phyloP scores from a whole-genome alignment of 2,888 invertebrate genomes.

The Agriopis aurantiaria region DNA sequence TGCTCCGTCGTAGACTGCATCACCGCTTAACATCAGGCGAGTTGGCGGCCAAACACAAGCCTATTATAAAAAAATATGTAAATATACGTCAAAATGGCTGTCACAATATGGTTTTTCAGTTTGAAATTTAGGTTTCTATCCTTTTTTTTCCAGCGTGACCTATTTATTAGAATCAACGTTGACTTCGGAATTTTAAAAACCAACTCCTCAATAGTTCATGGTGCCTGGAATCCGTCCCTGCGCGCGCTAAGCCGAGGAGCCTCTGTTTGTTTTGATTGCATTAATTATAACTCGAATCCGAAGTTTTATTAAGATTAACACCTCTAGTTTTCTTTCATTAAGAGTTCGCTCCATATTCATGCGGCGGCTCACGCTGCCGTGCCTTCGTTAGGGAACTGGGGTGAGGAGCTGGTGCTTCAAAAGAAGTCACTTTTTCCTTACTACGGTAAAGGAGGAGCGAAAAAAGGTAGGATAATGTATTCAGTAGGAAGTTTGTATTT shows the following conservation, averaged over 20 bases:
- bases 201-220: not conserved
- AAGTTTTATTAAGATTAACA: slow-evolving; percentile 84
- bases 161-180: too few relatives aligned
- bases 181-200: too few relatives aligned
- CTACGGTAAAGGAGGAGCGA: not conserved
- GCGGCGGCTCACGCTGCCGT: slow-evolving; percentile 46
- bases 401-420: slow-evolving; percentile 3
- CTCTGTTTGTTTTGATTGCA: slow-evolving; percentile 85
- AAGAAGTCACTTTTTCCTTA: not conserved
- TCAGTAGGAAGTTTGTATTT: too few relatives aligned
- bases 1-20: too few relatives aligned
- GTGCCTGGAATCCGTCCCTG: slow-evolving; percentile 59
- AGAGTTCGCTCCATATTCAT: slow-evolving; percentile 78
- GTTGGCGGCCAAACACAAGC: too few relatives aligned
- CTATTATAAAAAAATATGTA: too few relatives aligned
- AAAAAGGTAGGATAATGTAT: not conserved
- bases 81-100: too few relatives aligned
- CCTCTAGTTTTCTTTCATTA: slow-evolving; percentile 80
- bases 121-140: too few relatives aligned
- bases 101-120: too few relatives aligned
- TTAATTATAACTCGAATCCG: slow-evolving; percentile 81
- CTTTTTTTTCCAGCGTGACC: too few relatives aligned
- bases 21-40: too few relatives aligned
- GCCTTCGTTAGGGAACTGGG: slow-evolving; percentile 29
- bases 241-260: slow-evolving; percentile 69